Base-by-base conservation (phyloP, 2,888 invertebrate species). In the Steinernema carpocapsae region DNA sequence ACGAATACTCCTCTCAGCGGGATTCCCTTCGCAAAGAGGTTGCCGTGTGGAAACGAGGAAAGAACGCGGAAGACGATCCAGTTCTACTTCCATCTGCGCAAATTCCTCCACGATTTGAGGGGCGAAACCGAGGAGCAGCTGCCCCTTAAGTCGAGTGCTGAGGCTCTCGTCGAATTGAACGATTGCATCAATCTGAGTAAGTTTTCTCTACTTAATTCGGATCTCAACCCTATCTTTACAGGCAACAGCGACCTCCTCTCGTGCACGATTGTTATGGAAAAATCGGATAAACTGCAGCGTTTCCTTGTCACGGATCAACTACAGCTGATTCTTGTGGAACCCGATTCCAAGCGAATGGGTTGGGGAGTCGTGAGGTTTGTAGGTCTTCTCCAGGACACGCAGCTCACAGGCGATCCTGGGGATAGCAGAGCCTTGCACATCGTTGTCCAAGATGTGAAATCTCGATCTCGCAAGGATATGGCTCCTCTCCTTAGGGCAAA, bases 331-430 rank as follows among this genome's bases (percentile, higher is more conserved):
- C 90, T 99, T 17, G 97, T 99, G 0, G 97, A 99, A 87, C 99
- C 99, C 0, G 97, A 99, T 88, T 92, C 93, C 56, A 93, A 94
- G 85, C 91, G 94, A 75, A 90, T 97, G 29, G 99, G 99, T 0
- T 99, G 96, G 95, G 99, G 97, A 19, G 94, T 97, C 1, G 96
- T 96, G 0, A 94, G 95, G 88, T 92, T 97, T 80, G 96, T 96
- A 0, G 97, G 97, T 26, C 94, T 94, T 86, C 89, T 97, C 52
- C 91, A 97, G 91, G 97, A 99, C 88, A 93, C 97, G 59, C 97
- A 97, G 89, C 92, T 95, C 59, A 92, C 92, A 76, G 95, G 96
- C 0, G 97, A 97, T 88, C 95, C 96, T 87, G 95, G 96, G 78
- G 97, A 99, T 88, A 95, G 95, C 0, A 91, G 97, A 7, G 95